phyloP scores from a whole-genome alignment of 2,888 invertebrate species.

The Panopea generosa region DNA sequence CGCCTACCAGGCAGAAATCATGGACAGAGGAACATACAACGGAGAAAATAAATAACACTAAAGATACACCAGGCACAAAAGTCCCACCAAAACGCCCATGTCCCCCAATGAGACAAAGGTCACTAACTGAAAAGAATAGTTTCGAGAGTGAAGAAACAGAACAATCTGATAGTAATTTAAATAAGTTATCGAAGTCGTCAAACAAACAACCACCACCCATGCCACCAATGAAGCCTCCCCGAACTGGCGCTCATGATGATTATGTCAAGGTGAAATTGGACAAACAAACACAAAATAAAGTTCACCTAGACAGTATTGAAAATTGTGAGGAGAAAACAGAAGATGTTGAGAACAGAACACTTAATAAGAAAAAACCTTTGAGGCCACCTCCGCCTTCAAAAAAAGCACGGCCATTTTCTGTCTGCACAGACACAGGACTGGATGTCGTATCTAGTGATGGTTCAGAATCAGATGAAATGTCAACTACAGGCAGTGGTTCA shows the following conservation, averaged over 20 bases:
- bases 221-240: slow-evolving; percentile 75
- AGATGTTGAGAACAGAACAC: slow-evolving; percentile 13
- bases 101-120: slow-evolving; percentile 43
- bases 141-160: background rate
- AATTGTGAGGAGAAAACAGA: slow-evolving; percentile 1
- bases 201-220: slow-evolving; percentile 7
- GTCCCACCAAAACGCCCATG: slow-evolving; percentile 10
- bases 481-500: slow-evolving; percentile 7
- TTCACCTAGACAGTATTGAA: background rate
- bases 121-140: slow-evolving; percentile 26
- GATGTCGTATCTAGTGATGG: slow-evolving; percentile 35
- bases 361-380: slow-evolving; percentile 49
- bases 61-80: background rate
- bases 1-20: slow-evolving; percentile 27
- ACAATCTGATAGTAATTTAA: background rate
- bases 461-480: slow-evolving; percentile 32
- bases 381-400: slow-evolving; percentile 66
- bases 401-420: slow-evolving; percentile 61
- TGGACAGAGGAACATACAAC: slow-evolving; percentile 8
- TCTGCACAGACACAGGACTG: slow-evolving; percentile 48
- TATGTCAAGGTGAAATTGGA: slow-evolving; percentile 71
- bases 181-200: background rate
- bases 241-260: slow-evolving; percentile 79
- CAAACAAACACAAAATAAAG: slow-evolving; percentile 34
- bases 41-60: slow-evolving; percentile 9